Percentiles rank a stretch among this genome's conserved stretches.
phyloP scores from a whole-genome alignment of 2,797 vertebrate genomes.

The Tympanoctomys barrerae region DNA sequence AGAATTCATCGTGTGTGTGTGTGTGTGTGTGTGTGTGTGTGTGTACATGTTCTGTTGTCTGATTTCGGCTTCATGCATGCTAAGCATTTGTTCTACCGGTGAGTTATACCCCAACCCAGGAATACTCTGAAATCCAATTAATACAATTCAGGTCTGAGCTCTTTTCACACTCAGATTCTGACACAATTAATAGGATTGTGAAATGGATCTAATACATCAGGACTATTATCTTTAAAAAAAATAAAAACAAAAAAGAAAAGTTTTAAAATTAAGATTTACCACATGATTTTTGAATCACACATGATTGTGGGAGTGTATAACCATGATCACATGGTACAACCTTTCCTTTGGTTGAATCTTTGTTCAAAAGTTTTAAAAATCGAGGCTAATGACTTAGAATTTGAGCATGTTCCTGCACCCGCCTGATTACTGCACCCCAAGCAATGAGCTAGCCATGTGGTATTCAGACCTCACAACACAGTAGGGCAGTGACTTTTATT shows the following conservation, averaged over 20 bases:
- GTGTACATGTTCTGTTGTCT: no score
- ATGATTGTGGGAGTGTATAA: not conserved
- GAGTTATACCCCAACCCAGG: not conserved
- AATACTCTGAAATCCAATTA: not conserved
- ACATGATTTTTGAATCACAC: not conserved
- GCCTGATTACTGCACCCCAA: not conserved
- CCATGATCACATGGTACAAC: not conserved
- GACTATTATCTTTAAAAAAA: not conserved
- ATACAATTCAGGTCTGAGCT: not conserved
- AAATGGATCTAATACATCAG: not conserved
- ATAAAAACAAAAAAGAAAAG: not conserved
- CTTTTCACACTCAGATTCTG: conserved; percentile 24
- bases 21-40: not conserved
- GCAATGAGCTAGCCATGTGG: conserved; percentile 9
- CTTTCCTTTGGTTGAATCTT: not conserved
- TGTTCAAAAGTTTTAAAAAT: not conserved
- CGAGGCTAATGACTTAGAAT: not conserved
- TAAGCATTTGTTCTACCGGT: not conserved
- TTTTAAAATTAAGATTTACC: not conserved
- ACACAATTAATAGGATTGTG: not conserved
- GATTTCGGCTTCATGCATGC: not conserved
- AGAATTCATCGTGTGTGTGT: no score
- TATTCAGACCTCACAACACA: not conserved
- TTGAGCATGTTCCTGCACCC: not conserved
- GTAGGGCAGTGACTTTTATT: not conserved